Base-by-base conservation (phyloP, 2,113 vertebrate genomes). In the Trogon surrucura region DNA sequence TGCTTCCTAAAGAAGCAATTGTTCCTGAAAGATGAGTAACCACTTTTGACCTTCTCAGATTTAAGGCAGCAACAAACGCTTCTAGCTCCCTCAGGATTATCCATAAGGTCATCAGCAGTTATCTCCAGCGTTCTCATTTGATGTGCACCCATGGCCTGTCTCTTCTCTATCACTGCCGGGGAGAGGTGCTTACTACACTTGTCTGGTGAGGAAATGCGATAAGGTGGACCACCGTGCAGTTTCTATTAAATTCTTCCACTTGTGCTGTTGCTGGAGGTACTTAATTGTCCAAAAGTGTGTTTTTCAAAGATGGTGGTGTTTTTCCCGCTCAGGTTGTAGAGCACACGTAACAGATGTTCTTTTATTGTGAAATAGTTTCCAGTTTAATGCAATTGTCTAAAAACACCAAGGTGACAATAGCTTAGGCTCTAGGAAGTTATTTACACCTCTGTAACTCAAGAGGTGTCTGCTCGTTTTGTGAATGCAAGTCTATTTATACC, bases 101-200 rank as follows among this genome's bases (percentile, higher is more conserved):
- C 64, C 22, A 11, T 64, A 57, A 88, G 36, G n/a, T 65, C 89
- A 81, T 67, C 66, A 29, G 2, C 5, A 69, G 21, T 65, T 87
- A 32, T 47, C 30, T 82, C 15, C 32, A 61, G 1, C 4, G 12
- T 54, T 80, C 74, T 58, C 2, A 0, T 73, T 14, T 85, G 30
- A 65, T 54, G 50, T 26, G 5, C 47, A 50, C 32, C 65, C 16
- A 22, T 11, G 21, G 44, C 12, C 9, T 13, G 5, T 18, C 25
- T 85, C 57, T 90, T 71, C 53, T 47, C 30, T 34, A 34, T 77
- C 27, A 10, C 14, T 72, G 30, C n/a, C 44, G 27, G 6, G 47
- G 11, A 77, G 25, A 80, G 16, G 23, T 0, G 0, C 23, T 75
- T 61, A 34, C 16, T 85, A 3, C 8, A 26, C 1, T 6, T 88